Evolutionary conservation across 2,888 invertebrate genomes (phyloP), one percentile per base, ranked within the genome.

Genomic region (Panopea generosa): DNA sequence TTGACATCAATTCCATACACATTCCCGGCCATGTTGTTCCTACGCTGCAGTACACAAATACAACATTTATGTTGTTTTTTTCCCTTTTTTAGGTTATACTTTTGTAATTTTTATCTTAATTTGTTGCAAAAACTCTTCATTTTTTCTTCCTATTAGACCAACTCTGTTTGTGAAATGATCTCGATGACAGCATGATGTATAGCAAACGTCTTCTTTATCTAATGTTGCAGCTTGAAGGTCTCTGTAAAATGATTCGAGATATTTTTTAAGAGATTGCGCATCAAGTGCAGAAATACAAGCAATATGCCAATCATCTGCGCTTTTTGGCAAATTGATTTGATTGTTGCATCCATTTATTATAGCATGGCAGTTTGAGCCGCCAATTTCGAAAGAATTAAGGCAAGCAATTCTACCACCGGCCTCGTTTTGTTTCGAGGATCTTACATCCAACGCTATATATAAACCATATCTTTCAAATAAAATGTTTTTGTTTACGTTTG

Each of bases 21-120:
- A 90, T 90, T 6, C 87, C 87, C 18, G 62, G 62, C 88, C 88
- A 89, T 7, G 80, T 61, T 18, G 88, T 89, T 7, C 90, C 89
- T 60, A 88, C 87, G 1, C 90, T 89, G 76, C 87, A 82, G 61
- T 84, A 90, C 3, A 89, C 87, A 60, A 86, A 89, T 7, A 86
- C 61, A 7, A 87, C 40, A 0, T 69, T 43, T 3, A 4, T 27
- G n/a, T 18, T 4, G 47, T 50, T 3, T 52, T 52, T n/a, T 59
- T 38, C 4, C 33, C 11, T 33, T 33, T 11, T 33, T 33, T 33
- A 11, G 33, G 4, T 33, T 33, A 33, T n/a, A n/a, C n/a, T 33
- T 33, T 33, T 33, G 33, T 11, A 1, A 16, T 14, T 20, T 55
- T 49, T 6, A 2, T 1, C 1, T 29, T 11, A 9, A 33, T 29